A percentile compares a stretch with the other conserved stretches of the same genome.
These are phyloP conservation scores for Linnaemya tessellans DNA, from an alignment of 2,888 invertebrate genomes.

Conservation along the genomic window DNA sequence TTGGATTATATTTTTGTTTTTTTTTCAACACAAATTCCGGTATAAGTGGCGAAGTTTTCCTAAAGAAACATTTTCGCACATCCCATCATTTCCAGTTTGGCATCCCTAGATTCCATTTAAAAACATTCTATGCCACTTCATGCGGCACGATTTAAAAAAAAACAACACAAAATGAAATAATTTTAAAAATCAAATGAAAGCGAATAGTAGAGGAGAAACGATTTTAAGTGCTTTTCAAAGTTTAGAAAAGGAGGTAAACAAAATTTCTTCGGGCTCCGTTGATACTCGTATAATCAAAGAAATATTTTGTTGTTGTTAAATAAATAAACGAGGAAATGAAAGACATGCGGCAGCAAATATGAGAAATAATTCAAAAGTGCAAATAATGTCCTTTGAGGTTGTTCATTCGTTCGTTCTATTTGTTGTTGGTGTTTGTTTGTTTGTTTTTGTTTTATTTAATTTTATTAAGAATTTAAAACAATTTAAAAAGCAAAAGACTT, in stretches of 20 bases:
- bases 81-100: no score
- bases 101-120: neutral
- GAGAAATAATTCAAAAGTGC: conserved; percentile 23
- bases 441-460: neutral
- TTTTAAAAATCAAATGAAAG: conserved; percentile 1
- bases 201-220: conserved; percentile 53
- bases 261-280: conserved; percentile 48
- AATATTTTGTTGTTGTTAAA: conserved; percentile 27
- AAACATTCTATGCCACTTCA: neutral
- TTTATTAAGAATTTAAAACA: conserved; percentile 6
- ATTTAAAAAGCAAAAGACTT: neutral
- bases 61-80: no score
- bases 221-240: conserved; percentile 65
- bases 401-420: conserved; percentile 35
- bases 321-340: neutral
- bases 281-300: conserved; percentile 49
- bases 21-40: no score
- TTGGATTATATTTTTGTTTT: no score
- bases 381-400: conserved; percentile 56
- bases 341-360: neutral
- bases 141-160: neutral
- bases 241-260: conserved; percentile 52
- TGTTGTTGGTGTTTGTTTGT: neutral
- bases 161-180: conserved; percentile 16
- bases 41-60: no score